These are phyloP conservation scores for Sander lucioperca DNA, from an alignment of 2,113 vertebrate species.

Conservation along the genomic window DNA sequence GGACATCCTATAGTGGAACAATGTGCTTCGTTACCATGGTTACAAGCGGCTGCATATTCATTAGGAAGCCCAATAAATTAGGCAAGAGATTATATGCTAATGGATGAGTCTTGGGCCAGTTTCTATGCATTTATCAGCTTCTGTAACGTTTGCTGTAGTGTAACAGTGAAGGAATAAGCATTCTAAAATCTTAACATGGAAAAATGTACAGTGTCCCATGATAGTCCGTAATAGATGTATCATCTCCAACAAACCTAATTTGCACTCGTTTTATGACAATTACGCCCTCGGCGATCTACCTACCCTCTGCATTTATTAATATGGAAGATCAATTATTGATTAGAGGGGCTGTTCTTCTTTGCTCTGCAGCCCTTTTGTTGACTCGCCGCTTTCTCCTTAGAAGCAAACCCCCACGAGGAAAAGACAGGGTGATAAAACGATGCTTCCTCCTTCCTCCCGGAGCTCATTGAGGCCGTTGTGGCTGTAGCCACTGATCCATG, in stretches of 20 bases:
- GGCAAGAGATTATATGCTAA: background rate
- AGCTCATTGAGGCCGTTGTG: conserved; percentile 9
- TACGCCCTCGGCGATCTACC: background rate
- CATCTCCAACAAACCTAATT: conserved; percentile 42
- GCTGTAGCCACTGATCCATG: conserved; percentile 19
- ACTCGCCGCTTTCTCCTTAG: conserved; percentile 11
- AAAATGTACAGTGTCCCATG: background rate
- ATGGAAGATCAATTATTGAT: conserved; percentile 75
- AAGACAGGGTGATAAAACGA: conserved; percentile 33
- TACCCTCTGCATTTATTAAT: conserved; percentile 64
- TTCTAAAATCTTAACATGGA: background rate
- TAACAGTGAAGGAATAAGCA: background rate
- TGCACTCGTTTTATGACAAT: conserved; percentile 42
- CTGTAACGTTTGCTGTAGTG: background rate
- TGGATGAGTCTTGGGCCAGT: background rate
- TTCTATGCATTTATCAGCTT: background rate
- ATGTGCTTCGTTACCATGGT: conserved; percentile 69
- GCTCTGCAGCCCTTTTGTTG: conserved; percentile 42
- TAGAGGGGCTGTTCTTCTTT: conserved; percentile 19
- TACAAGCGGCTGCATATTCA: conserved; percentile 54
- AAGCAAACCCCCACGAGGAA: conserved; percentile 25
- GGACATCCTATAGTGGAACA: conserved; percentile 55
- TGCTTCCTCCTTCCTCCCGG: conserved; percentile 8
- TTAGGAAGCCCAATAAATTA: conserved; percentile 28
- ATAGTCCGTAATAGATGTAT: conserved; percentile 15